Conservation (phyloP, 2,113 vertebrate species). For the Centropus unirufus region DNA sequence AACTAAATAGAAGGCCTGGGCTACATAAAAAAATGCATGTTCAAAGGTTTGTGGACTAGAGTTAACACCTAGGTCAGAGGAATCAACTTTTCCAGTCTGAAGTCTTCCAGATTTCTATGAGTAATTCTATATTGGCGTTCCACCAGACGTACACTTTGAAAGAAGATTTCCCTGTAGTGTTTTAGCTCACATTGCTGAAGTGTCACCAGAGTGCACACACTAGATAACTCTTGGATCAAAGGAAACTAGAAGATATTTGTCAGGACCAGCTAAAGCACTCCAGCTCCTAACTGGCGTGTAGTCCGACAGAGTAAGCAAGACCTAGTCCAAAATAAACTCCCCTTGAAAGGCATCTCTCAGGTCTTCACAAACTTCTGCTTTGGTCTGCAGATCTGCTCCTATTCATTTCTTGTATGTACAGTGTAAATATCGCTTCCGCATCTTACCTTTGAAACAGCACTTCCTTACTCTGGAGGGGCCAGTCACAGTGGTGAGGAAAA, state of each 20-base stretch:
- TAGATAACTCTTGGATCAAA: not conserved
- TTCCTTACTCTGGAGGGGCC: not conserved
- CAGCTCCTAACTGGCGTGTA: not conserved
- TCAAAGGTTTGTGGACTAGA: not conserved
- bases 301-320: not conserved
- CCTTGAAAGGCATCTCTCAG: not conserved
- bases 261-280: not conserved
- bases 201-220: not conserved
- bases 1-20: not conserved
- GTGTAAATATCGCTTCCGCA: rapidly evolving
- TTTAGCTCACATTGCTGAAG: not conserved
- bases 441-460: not conserved
- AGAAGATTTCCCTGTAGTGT: not conserved
- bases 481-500: not conserved
- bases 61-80: not conserved
- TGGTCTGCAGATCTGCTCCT: not conserved
- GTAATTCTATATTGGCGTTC: not conserved
- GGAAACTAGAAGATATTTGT: not conserved
- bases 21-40: not conserved
- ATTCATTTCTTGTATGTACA: not conserved
- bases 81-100: not conserved
- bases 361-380: not conserved
- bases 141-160: not conserved
- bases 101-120: not conserved
- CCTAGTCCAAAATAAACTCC: not conserved